phyloP scores from a whole-genome alignment of 1,140 invertebrate genomes.

The Limonius californicus region DNA sequence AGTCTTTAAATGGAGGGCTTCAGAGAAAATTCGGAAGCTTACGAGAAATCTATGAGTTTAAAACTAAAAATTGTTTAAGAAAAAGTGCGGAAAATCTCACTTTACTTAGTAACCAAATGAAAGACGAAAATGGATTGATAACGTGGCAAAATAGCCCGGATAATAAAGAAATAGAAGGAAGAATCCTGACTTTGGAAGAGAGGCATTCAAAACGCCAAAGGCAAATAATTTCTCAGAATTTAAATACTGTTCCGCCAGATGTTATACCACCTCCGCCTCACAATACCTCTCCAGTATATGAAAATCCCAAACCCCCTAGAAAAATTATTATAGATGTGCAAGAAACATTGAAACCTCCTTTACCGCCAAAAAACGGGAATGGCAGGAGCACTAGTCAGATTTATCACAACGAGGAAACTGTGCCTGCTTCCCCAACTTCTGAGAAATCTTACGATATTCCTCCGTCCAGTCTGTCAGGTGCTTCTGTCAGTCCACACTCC shows the following conservation, averaged over 20 bases:
- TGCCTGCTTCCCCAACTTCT: background rate
- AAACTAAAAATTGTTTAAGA: slow-evolving; percentile 41
- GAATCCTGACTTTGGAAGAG: slow-evolving; percentile 59
- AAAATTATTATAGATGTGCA: slow-evolving; percentile 46
- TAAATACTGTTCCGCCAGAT: slow-evolving; percentile 56
- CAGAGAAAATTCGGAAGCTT: slow-evolving; percentile 60
- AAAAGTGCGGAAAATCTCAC: background rate
- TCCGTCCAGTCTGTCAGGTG: background rate
- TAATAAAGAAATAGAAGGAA: slow-evolving; percentile 48
- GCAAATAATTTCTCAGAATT: slow-evolving; percentile 48
- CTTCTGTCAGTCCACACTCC: slow-evolving; percentile 27
- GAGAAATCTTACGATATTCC: background rate
- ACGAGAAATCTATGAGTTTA: slow-evolving; percentile 68
- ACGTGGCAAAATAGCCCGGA: slow-evolving; percentile 5
- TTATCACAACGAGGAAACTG: background rate
- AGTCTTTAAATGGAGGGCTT: slow-evolving; percentile 28
- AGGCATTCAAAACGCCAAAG: slow-evolving; percentile 66
- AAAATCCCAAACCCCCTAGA: slow-evolving; percentile 56
- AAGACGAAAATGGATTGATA: background rate
- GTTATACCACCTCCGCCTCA: slow-evolving; percentile 57
- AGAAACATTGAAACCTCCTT: slow-evolving; percentile 40
- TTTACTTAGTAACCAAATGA: no score
- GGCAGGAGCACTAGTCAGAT: slow-evolving; percentile 31
- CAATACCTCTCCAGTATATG: slow-evolving; percentile 54
- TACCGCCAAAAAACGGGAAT: slow-evolving; percentile 60